phyloP scores from a whole-genome alignment of 2,113 vertebrate species.

The Carlito syrichta region DNA sequence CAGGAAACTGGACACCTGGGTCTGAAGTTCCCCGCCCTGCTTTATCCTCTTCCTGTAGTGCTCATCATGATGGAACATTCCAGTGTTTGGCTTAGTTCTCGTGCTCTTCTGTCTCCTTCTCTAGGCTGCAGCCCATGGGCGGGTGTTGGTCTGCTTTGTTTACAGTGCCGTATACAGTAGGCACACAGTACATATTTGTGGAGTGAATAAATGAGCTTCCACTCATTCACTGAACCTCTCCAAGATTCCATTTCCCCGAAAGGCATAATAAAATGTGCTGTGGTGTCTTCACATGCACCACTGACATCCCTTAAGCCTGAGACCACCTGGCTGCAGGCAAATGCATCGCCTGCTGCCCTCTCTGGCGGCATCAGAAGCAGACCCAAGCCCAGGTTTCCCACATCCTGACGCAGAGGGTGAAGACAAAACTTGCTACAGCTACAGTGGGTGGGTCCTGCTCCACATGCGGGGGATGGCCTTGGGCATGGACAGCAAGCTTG shows the following conservation, averaged over 20 bases:
- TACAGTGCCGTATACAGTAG: rapidly evolving
- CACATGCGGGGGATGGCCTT: rapidly evolving
- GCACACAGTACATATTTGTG: neutral
- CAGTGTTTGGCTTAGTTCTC: rapidly evolving
- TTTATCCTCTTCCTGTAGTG: rapidly evolving
- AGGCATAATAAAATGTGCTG: neutral
- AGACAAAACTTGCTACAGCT: neutral
- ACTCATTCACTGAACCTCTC: neutral
- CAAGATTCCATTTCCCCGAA: neutral
- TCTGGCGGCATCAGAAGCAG: neutral
- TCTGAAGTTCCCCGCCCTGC: too few relatives aligned
- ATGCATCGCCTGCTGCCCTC: rapidly evolving
- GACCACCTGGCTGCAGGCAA: rapidly evolving
- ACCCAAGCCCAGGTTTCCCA: neutral
- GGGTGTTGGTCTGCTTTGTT: too few relatives aligned
- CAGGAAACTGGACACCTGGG: rapidly evolving
- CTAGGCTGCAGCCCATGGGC: rapidly evolving
- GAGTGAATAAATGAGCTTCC: neutral
- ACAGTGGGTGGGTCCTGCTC: too few relatives aligned
- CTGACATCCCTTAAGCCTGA: too few relatives aligned
- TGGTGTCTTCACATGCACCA: rapidly evolving
- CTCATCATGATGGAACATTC: rapidly evolving
- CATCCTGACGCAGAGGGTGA: neutral
- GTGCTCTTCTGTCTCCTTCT: neutral
- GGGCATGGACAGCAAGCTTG: neutral